Base-by-base conservation (phyloP, 2,113 vertebrate genomes). In the Brachionichthys hirsutus region DNA sequence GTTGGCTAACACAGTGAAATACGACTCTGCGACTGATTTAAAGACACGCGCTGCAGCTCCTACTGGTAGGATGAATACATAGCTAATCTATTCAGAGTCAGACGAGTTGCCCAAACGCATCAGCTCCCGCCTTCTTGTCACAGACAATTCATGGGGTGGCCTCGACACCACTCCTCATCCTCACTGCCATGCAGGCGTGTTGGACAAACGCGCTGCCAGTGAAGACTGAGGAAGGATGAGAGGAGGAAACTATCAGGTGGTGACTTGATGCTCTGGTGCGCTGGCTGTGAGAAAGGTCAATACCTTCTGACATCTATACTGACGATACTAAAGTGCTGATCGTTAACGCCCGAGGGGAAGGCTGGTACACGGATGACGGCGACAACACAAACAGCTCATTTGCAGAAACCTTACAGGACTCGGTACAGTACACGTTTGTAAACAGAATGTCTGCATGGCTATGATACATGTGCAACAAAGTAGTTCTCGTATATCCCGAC, bases 281-380 rank as follows among this genome's bases (percentile, higher is more conserved):
- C 81, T 81, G 79, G 61, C 46, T 72, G 52, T 56, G 73, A 72
- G 67, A 77, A 66, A 73, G 74, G 51, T 55, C 48, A 58, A 20
- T 46, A 18, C 56, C 50, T 35, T 60, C 71, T 30, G 38, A 56
- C 61, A 61, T 44, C 48, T 45, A 45, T 41, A 62, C 77, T 47
- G 68, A 79, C 80, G 46, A 70, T 77, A 79, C 78, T 92, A 90
- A 91, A 92, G 90, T 91, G 90, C 90, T 89, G 82, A 90, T 85
- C 76, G 75, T 82, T 80, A 53, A 67, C 73, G 80, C 84, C 82
- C 60, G n/a, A 45, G n/a, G 30, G 58, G 15, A 7, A 70, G 83
- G 80, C 62, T 69, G 47, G 17, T 59, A 81, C 80, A 84, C 74
- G 17, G 70, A 62, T 65, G 45, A 83, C 70, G 64, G 68, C 64